Conservation (phyloP, 2,113 vertebrate species). For the Pachyramphus minor region DNA sequence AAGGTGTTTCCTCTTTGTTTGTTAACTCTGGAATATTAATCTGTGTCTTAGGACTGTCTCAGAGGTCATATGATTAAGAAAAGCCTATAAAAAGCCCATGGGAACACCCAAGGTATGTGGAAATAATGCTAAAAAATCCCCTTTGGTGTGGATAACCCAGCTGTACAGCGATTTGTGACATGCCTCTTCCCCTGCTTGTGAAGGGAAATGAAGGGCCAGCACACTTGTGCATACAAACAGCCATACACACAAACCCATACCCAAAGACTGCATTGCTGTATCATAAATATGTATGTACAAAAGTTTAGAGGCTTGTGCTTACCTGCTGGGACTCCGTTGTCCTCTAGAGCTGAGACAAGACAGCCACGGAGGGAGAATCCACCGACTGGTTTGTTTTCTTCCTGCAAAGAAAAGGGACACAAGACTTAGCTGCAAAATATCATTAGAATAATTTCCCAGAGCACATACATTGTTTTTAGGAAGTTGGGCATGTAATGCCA, state of each 20-base stretch:
- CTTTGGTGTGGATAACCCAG: neutral
- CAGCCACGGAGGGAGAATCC: conserved; percentile 89
- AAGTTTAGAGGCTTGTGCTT: neutral
- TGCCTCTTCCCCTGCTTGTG: neutral
- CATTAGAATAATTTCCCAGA: neutral
- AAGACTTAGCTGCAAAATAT: neutral
- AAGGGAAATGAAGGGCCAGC: neutral
- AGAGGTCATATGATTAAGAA: neutral
- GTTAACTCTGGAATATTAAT: neutral
- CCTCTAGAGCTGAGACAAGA: conserved; percentile 89
- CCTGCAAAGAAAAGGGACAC: conserved; percentile 65
- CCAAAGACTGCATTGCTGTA: neutral
- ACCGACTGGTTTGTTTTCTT: conserved; percentile 87
- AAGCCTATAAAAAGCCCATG: neutral
- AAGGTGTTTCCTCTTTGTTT: neutral
- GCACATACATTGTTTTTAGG: neutral
- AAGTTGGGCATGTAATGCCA: neutral
- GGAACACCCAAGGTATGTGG: neutral
- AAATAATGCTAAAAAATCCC: neutral
- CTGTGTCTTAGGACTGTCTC: neutral
- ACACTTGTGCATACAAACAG: neutral
- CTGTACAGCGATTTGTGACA: neutral
- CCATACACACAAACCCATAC: neutral
- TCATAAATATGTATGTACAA: neutral
- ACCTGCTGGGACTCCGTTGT: conserved; percentile 91